phyloP scores from a whole-genome alignment of 2,113 vertebrate species.

The Xiphophorus maculatus region DNA sequence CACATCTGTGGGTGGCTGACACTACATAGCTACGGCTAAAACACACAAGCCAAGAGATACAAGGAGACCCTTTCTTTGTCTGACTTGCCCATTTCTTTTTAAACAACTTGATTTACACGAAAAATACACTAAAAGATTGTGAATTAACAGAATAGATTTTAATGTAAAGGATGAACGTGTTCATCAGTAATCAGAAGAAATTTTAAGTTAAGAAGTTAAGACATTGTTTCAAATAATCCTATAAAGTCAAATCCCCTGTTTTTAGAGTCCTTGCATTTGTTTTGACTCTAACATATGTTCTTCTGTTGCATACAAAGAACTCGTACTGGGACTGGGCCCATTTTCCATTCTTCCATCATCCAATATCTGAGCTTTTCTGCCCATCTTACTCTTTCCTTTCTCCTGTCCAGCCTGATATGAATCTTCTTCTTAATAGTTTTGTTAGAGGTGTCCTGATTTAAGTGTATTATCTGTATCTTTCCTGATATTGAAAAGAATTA shows the following conservation, averaged over 20 bases:
- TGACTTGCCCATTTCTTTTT: constrained; percentile 16
- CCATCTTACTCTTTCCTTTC: not conserved
- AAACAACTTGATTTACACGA: not conserved
- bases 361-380: not conserved
- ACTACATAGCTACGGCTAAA: constrained; percentile 5
- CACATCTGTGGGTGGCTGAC: constrained; percentile 39
- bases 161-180: not conserved
- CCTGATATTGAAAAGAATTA: too few species aligned
- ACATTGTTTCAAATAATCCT: too few species aligned
- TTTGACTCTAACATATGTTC: not conserved
- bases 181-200: not conserved
- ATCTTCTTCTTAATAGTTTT: not conserved
- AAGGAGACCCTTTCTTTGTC: not conserved
- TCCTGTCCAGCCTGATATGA: too few species aligned
- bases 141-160: not conserved
- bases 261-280: not conserved
- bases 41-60: constrained; percentile 11
- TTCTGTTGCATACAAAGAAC: not conserved
- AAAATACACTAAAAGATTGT: not conserved
- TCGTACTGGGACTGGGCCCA: not conserved
- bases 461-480: too few species aligned
- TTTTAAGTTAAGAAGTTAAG: too few species aligned
- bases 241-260: not conserved
- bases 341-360: not conserved
- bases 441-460: not conserved